Base-by-base conservation (phyloP, 1,140 invertebrate species). In the Panagrolaimus sp. region DNA sequence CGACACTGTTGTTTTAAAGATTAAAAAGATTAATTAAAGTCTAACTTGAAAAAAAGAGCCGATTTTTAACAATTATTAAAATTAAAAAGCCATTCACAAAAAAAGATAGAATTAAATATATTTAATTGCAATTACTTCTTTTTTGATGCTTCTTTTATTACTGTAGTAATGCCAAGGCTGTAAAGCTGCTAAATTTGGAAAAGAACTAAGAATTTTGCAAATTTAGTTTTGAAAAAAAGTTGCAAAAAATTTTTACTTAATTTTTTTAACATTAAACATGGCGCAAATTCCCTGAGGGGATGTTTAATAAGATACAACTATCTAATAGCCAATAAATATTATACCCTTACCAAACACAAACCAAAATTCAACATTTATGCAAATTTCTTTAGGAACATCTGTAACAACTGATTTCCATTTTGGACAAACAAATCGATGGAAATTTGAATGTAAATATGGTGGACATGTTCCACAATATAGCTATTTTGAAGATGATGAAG, bases 381-480 rank as follows among this genome's bases (percentile, higher is more conserved):
- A 80, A 65, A 74, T 79, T 38, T 38, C 7, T 38, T 38, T 38
- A 38, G 12, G 80, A 82, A 43, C 74, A 68, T 14, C 38, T 73
- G 4, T 66, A 65, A 10, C 66, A 65, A 21, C 24, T 1, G 52
- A 58, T 14, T 58, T 73, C 3, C 68, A 73, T 47, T 48, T 73
- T 8, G 48, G 48, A 14, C 66, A 68, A 46, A 55, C 65, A 12
- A 21, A 58, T 12, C 48, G 67, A 65, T 80, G 78, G 78, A 62
- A 73, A 15, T 80, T 81, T 65, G 73, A 75, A 24, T 80, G 78
- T 55, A 73, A 71, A 44, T 77, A 80, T 62, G 78, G 78, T 15
- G 47, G 9, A 12, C 75, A 76, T 67, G 74, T 80, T 8, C 74
- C 73, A 44, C 76, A 76, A 38, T 76, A 74, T 47, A 65, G 68